Percentiles rank a stretch among this genome's conserved stretches.
Evolutionary conservation across 2,797 vertebrate species (phyloP).

Genomic region (Chelmon rostratus): DNA sequence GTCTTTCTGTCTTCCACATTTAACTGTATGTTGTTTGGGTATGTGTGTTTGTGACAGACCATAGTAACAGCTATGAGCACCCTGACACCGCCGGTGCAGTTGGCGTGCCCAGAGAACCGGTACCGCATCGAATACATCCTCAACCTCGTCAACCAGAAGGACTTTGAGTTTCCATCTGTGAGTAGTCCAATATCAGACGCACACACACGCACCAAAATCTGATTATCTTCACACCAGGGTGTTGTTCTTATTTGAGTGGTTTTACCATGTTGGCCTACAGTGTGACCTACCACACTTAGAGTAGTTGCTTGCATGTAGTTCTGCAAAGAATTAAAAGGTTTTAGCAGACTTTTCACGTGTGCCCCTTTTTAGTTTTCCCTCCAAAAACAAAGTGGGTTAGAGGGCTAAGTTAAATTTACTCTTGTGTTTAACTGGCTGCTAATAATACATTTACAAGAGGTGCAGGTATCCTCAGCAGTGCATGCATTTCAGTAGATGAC

Average conservation of each 20-base stretch:
- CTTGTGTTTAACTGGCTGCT: background rate
- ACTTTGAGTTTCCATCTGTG: conserved; percentile 96
- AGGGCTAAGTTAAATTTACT: background rate
- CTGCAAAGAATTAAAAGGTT: background rate
- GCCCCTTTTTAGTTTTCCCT: no score
- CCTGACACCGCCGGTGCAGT: conserved; percentile 93
- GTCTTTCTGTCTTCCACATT: background rate
- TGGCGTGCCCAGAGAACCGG: conserved; percentile 94
- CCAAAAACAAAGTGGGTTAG: background rate
- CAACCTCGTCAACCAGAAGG: conserved; percentile 94
- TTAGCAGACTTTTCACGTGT: background rate
- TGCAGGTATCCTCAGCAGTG: conserved; percentile 10
- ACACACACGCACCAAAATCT: background rate
- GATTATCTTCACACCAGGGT: background rate
- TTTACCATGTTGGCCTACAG: background rate
- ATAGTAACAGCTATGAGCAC: conserved; percentile 97
- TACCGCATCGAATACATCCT: conserved; percentile 95
- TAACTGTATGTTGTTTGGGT: background rate
- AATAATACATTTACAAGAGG: background rate
- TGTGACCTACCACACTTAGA: background rate
- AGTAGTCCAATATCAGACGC: conserved; percentile 72
- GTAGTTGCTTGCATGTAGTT: background rate
- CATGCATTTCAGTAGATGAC: conserved; percentile 7
- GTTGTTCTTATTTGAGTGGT: background rate
- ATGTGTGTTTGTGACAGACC: conserved; percentile 85